Percentiles rank a stretch among this genome's conserved stretches.
Conservation (phyloP, 1,140 invertebrate genomes). For the Panagrolaimus sp. region DNA sequence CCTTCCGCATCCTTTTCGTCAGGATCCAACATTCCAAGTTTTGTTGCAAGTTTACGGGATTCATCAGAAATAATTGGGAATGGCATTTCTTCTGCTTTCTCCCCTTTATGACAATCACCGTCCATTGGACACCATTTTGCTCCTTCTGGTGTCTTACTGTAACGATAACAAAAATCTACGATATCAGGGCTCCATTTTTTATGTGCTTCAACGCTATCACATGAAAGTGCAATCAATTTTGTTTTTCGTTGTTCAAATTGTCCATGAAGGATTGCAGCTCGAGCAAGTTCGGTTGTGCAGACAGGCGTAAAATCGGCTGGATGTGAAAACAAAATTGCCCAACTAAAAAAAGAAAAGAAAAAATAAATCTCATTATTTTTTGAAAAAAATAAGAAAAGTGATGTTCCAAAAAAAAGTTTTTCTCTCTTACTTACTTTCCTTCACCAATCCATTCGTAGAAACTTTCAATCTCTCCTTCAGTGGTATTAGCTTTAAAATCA, state of each 20-base stretch:
- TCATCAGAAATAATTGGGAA: conserved; percentile 82
- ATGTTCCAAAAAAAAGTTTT: neutral
- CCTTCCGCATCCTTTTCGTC: conserved; percentile 73
- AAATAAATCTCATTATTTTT: conserved; percentile 19
- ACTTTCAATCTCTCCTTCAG: conserved; percentile 31
- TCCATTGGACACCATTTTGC: neutral
- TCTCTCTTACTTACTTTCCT: conserved; percentile 55
- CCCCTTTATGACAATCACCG: too few species aligned
- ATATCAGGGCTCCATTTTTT: conserved; percentile 51
- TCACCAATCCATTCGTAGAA: conserved; percentile 46
- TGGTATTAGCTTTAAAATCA: conserved; percentile 44
- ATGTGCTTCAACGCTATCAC: conserved; percentile 78
- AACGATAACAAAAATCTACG: neutral
- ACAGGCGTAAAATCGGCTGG: conserved; percentile 82
- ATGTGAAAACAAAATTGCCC: conserved; percentile 84
- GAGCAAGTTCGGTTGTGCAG: conserved; percentile 79
- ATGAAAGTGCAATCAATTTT: conserved; percentile 85
- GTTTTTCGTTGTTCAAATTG: conserved; percentile 77
- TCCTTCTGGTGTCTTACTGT: conserved; percentile 13
- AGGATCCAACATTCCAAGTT: conserved; percentile 80
- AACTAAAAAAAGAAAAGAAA: conserved; percentile 64
- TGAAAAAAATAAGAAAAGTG: neutral
- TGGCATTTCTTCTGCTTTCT: conserved; percentile 67
- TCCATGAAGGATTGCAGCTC: conserved; percentile 70
- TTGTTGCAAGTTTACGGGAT: conserved; percentile 70